A percentile compares a stretch with the other conserved stretches of the same genome.
phyloP scores from a whole-genome alignment of 2,113 vertebrate species.

The Rhodinocichla rosea region DNA sequence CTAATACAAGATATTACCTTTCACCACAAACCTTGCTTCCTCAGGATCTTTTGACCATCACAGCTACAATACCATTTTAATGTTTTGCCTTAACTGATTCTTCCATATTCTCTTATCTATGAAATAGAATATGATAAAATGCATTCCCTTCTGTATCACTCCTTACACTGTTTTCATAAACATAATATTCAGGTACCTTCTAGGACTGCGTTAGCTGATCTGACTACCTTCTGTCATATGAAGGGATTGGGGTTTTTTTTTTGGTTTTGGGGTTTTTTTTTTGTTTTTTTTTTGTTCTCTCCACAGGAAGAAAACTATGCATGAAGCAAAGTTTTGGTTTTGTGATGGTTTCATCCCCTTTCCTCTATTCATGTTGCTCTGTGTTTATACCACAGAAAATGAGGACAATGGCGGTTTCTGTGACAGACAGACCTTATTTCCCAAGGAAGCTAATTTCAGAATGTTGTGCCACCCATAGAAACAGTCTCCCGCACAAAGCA shows the following conservation, averaged over 20 bases:
- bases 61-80: neutral
- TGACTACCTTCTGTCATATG: neutral
- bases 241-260: neutral
- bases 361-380: neutral
- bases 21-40: conserved; percentile 7
- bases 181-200: neutral
- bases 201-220: neutral
- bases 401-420: neutral
- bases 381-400: neutral
- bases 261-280: neutral
- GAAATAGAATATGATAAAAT: conserved; percentile 9
- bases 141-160: neutral
- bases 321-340: neutral
- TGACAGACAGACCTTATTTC: neutral
- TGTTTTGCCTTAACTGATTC: neutral
- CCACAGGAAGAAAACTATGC: neutral
- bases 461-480: neutral
- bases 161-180: neutral
- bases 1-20: conserved; percentile 45
- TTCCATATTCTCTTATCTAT: conserved; percentile 8
- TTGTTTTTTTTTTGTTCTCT: neutral
- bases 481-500: neutral
- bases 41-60: neutral
- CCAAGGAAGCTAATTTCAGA: conserved; percentile 6
- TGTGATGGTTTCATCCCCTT: fast-evolving